Evolutionary conservation across 2,888 invertebrate genomes (phyloP), one percentile per base, ranked within the genome.

Genomic region (Euzophera pinguis): DNA sequence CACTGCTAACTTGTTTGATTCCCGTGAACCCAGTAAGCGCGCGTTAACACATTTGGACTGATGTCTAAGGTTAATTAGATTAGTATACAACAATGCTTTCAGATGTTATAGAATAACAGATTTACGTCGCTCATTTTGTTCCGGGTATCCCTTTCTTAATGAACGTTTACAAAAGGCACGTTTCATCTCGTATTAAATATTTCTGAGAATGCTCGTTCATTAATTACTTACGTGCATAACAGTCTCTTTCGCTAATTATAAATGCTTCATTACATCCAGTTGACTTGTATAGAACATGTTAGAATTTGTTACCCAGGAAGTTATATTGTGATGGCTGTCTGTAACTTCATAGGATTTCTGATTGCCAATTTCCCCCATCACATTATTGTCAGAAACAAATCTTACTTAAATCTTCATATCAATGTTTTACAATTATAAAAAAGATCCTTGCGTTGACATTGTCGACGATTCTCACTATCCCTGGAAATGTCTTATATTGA

Each of bases 31-130:
- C 49, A 7, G 78, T 75, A 76, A 73, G 69, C 74, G 74, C 81
- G 83, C 82, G 84, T 87, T 87, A 86, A 88, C 88, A 89, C 87
- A 84, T 87, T 87, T 80, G 86, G 79, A 84, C 80, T 84, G 85
- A 81, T 88, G 85, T 86, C 84, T 84, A 80, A 85, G 84, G 87
- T 88, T 89, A 87, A 89, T 89, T 84, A 85, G 83, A 87, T 89
- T 86, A 84, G 79, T 78, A 84, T 78, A 81, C 75, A 80, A 83
- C 81, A 81, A 76, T 80, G 71, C 68, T 71, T 70, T 67, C 76
- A 72, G 78, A 78, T 77, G 75, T 68, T 78, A 69, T 71, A 71
- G 73, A 74, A 75, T 75, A 79, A 75, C 76, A 71, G 75, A 77
- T 75, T 75, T 72, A 55, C 60, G 62, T 62, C 59, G 38, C 17